These are phyloP conservation scores for Meleagris gallopavo DNA, from an alignment of 2,113 vertebrate genomes.

Conservation along the genomic window DNA sequence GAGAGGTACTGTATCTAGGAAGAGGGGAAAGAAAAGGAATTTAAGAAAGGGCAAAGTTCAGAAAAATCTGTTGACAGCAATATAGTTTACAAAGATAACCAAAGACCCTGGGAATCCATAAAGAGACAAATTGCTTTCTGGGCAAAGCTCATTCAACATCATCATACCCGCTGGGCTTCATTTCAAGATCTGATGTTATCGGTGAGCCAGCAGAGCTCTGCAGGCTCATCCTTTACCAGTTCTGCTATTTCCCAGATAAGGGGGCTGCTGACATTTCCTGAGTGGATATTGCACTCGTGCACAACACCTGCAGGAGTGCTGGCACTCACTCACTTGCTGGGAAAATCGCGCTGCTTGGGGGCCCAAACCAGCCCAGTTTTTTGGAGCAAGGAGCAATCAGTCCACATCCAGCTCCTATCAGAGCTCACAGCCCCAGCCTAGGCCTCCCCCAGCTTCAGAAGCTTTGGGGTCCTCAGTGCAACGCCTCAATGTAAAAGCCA, in stretches of 20 bases:
- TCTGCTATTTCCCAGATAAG: not conserved
- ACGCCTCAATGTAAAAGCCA: not conserved
- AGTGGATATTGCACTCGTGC: not conserved
- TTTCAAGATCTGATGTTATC: not conserved
- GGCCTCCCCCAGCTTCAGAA: not conserved
- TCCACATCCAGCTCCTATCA: not conserved
- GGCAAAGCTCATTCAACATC: not conserved
- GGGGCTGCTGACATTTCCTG: not conserved
- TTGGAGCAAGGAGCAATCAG: not conserved
- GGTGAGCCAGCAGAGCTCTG: not conserved
- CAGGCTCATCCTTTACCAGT: not conserved
- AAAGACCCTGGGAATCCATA: not conserved
- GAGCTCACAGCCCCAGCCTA: not conserved
- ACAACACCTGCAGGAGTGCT: not conserved
- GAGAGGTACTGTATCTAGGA: not conserved
- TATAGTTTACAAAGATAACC: not conserved
- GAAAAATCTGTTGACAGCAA: not conserved
- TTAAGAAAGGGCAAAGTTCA: not conserved
- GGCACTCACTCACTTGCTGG: not conserved
- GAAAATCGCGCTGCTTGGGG: not conserved
- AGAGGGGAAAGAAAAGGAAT: not conserved
- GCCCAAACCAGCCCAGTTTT: not conserved
- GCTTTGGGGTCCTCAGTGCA: not conserved
- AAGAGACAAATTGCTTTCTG: not conserved
- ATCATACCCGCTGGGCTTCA: conserved; percentile 28